Conservation (phyloP, 2,113 vertebrate species). For the Crypturellus undulatus region DNA sequence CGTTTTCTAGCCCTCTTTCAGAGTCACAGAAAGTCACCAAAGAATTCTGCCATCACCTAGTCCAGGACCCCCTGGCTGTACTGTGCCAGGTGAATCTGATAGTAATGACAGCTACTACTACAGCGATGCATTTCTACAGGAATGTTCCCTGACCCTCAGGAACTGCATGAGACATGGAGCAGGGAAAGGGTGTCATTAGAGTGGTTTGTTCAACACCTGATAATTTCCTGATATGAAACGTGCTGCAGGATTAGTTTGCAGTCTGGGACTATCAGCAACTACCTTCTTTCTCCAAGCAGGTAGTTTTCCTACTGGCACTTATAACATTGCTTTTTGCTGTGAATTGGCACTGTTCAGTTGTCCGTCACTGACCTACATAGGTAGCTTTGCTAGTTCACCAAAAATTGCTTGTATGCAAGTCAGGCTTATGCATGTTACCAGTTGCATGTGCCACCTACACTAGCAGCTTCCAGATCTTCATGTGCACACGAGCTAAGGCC, state of each 20-base stretch:
- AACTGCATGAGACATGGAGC: background rate
- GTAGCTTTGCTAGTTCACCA: background rate
- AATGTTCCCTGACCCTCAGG: background rate
- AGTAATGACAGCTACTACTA: too few species aligned
- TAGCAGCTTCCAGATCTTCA: background rate
- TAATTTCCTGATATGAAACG: background rate
- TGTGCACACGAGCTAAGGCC: background rate
- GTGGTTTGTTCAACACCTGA: background rate
- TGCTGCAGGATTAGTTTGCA: background rate
- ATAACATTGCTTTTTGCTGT: background rate
- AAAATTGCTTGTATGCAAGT: fast-evolving
- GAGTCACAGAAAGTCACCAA: too few species aligned
- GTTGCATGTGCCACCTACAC: background rate
- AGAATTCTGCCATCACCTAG: too few species aligned
- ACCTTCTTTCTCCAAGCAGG: background rate
- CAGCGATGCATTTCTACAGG: too few species aligned
- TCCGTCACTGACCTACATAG: background rate
- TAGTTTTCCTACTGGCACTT: background rate
- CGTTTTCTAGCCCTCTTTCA: too few species aligned
- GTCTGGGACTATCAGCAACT: background rate
- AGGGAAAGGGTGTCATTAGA: background rate
- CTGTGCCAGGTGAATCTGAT: too few species aligned
- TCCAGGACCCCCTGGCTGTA: too few species aligned
- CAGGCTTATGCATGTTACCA: background rate
- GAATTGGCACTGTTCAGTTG: background rate